A percentile compares a stretch with the other conserved stretches of the same genome.
Evolutionary conservation across 2,113 vertebrate genomes (phyloP).

Genomic region (Calonectris borealis): DNA sequence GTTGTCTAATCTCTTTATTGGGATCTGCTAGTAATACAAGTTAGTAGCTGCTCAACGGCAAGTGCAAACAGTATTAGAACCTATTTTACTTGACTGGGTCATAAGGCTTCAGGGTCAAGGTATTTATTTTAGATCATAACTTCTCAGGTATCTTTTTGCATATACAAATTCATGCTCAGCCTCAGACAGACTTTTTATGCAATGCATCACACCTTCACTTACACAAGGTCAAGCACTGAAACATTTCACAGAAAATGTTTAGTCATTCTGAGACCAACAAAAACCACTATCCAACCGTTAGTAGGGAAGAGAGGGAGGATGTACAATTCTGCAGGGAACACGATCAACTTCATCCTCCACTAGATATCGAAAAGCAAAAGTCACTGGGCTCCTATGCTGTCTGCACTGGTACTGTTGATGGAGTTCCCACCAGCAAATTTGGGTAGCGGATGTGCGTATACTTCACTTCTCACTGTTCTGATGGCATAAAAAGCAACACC

Average conservation of each 20-base stretch:
- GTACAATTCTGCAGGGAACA: not conserved
- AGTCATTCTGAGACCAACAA: not conserved
- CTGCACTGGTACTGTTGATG: not conserved
- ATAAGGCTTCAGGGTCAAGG: not conserved
- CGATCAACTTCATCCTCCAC: not conserved
- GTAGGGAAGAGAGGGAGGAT: not conserved
- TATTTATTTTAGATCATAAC: not conserved
- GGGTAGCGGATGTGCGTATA: not conserved
- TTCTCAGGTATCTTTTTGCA: not conserved
- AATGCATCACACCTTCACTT: not conserved
- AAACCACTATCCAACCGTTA: rapidly evolving
- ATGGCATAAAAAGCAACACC: not conserved
- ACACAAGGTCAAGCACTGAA: not conserved
- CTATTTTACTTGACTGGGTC: not conserved
- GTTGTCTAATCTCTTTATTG: not conserved
- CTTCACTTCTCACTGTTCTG: not conserved
- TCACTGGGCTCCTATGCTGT: not conserved
- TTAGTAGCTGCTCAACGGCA: not conserved
- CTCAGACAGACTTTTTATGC: not conserved
- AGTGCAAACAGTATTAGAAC: not conserved
- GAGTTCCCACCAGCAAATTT: not conserved
- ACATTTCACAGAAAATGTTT: not conserved
- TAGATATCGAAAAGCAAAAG: rapidly evolving
- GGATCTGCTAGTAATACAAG: not conserved
- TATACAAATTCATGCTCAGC: not conserved